A percentile compares a stretch with the other conserved stretches of the same genome.
These are phyloP conservation scores for Eurois occulta DNA, from an alignment of 2,888 invertebrate genomes.

Conservation along the genomic window DNA sequence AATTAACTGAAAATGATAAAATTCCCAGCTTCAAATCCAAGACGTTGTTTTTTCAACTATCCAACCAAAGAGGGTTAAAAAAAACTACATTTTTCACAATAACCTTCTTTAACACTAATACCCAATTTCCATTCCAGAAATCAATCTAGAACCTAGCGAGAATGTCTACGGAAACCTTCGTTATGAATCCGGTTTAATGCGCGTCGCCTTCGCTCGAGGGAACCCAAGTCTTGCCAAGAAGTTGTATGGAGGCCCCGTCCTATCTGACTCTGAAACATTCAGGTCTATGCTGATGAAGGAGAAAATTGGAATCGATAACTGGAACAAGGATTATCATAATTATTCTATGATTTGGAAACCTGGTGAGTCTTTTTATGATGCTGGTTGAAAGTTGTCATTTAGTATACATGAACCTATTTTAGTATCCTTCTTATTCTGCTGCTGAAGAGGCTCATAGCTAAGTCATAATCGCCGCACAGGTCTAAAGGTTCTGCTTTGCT, in stretches of 20 bases:
- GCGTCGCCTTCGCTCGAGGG: constrained; percentile 93
- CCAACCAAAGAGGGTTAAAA: not conserved
- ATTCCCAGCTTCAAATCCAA: not conserved
- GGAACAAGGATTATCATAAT: constrained; percentile 92
- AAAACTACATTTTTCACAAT: not conserved
- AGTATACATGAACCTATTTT: not conserved
- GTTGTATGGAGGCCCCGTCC: constrained; percentile 82
- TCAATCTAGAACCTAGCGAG: constrained; percentile 92
- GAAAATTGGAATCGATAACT: constrained; percentile 84
- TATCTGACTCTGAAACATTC: constrained; percentile 85
- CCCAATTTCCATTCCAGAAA: constrained; percentile 85
- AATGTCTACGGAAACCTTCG: constrained; percentile 91
- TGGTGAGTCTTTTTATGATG: constrained; percentile 73
- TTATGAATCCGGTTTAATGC: constrained; percentile 93
- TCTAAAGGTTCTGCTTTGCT: too few relatives aligned
- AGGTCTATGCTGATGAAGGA: constrained; percentile 80
- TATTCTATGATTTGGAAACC: constrained; percentile 93
- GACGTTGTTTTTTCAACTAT: not conserved
- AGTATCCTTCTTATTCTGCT: not conserved
- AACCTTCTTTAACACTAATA: not conserved
- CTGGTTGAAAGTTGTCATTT: not conserved
- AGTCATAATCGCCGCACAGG: too few relatives aligned
- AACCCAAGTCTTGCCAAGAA: constrained; percentile 87
- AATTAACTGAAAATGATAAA: not conserved
- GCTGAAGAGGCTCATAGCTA: too few relatives aligned